Base-by-base conservation (phyloP, 30 jellyfish, hydroid and myxozoan genomes). In the Aurelia aurita region DNA sequence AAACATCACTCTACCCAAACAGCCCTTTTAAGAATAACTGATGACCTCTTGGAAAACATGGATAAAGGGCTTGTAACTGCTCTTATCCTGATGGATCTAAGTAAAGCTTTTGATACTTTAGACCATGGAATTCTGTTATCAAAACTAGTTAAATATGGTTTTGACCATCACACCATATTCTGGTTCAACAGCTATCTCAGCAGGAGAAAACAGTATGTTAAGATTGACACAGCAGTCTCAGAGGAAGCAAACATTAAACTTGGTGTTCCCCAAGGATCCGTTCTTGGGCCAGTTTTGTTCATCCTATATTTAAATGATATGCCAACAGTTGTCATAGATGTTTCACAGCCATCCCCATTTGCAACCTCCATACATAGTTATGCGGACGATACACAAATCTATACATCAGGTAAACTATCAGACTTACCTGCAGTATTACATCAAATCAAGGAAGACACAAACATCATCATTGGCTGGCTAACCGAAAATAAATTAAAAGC, bases 1-100 rank as follows among this genome's bases (percentile, higher is more conserved):
- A 47, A 72, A 72, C 70, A 72, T 44, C 84, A 45, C 73, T 74
- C 74, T 54, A 49, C 84, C 70, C 84, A 72, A 72, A 72, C 69
- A 72, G 84, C 84, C 70, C 84, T 72, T 45, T 73, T 73, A 73
- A 2, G 55, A 73, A 73, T 73, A 46, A 0, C 85, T 51, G 85
- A 73, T 55, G 85, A 53, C 46, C 85, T 47, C 85, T 73, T 73
- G 71, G 78, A 51, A 27, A 73, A 73, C 58, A 73, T 73, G 72
- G 85, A 73, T 73, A 73, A 73, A 66, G 78, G 78, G 57, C 78
- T 32, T 3, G 78, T 64, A 64, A 64, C 77, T 49, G 84, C 85
- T 73, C 72, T 47, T 73, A 73, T 73, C 85, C 85, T 75, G 75
- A 58, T 29, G 75, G 87, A 75, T 58, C 18, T 75, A 43, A 54